Percentiles rank a stretch among this genome's conserved stretches.
Evolutionary conservation across 2,113 vertebrate species (phyloP).

Genomic region (Tonatia bakeri): DNA sequence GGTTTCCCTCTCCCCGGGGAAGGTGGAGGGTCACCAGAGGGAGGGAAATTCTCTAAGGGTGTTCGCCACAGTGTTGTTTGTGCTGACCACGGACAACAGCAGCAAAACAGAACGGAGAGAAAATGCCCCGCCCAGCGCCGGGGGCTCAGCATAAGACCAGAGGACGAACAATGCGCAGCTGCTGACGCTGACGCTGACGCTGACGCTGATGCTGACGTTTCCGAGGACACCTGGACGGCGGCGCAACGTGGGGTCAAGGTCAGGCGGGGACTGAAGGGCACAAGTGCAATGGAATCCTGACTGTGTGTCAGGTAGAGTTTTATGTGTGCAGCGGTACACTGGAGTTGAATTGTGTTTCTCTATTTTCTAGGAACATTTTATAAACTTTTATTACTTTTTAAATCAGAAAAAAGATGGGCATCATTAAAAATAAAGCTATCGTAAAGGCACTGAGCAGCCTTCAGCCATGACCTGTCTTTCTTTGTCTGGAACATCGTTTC

Average conservation of each 20-base stretch:
- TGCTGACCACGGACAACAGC: too few relatives aligned
- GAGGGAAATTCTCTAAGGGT: too few relatives aligned
- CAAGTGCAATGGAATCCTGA: not conserved
- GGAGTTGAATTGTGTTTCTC: not conserved
- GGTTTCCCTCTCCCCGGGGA: not conserved
- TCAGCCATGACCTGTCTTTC: accelerated
- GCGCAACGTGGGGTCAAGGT: not conserved
- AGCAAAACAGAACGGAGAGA: not conserved
- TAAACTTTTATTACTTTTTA: not conserved
- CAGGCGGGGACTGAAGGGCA: not conserved
- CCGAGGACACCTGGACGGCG: not conserved
- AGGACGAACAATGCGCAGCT: not conserved
- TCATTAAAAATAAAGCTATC: not conserved
- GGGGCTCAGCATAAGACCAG: too few relatives aligned
- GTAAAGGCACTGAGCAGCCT: not conserved
- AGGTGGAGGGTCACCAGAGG: not conserved
- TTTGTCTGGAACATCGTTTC: not conserved
- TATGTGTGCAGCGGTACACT: not conserved
- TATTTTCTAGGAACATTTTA: not conserved
- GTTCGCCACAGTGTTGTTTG: too few relatives aligned
- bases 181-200: too few relatives aligned
- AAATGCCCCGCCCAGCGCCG: too few relatives aligned
- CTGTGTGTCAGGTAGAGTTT: not conserved
- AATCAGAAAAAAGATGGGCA: not conserved
- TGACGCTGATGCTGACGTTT: too few relatives aligned